Evolutionary conservation across 2,113 vertebrate genomes (phyloP).

Genomic region (Anas platyrhynchos): DNA sequence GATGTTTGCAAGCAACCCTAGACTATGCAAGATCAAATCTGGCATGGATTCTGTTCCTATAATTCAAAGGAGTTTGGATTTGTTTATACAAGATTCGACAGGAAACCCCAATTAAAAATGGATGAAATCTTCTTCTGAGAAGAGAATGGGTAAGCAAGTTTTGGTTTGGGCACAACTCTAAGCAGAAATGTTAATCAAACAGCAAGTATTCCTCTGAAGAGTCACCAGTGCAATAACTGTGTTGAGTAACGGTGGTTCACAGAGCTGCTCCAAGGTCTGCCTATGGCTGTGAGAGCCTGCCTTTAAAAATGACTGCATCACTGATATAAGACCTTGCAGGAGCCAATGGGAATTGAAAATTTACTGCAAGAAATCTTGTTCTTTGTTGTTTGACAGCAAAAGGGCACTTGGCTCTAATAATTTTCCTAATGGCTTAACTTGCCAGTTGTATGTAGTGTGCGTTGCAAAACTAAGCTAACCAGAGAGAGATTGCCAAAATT

Average conservation of each 20-base stretch:
- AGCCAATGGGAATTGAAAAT: not conserved
- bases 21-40: not conserved
- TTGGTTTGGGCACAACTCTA: not conserved
- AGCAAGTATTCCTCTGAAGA: not conserved
- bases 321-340: not conserved
- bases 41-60: not conserved
- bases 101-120: not conserved
- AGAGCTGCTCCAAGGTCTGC: not conserved
- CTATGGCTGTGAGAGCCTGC: not conserved
- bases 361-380: not conserved
- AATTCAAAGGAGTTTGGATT: not conserved
- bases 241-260: not conserved
- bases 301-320: not conserved
- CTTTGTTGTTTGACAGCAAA: slow-evolving; percentile 2
- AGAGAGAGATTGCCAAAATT: not conserved
- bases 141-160: not conserved
- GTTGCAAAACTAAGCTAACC: slow-evolving; percentile 8
- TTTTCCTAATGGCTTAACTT: slow-evolving; percentile 40
- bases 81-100: not conserved
- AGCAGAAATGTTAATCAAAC: not conserved
- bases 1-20: not conserved
- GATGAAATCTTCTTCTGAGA: not conserved
- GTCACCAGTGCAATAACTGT: not conserved
- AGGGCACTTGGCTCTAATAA: slow-evolving; percentile 11
- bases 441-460: not conserved